Base-by-base conservation (phyloP, 2,888 invertebrate genomes). In the Eilema depressum region DNA sequence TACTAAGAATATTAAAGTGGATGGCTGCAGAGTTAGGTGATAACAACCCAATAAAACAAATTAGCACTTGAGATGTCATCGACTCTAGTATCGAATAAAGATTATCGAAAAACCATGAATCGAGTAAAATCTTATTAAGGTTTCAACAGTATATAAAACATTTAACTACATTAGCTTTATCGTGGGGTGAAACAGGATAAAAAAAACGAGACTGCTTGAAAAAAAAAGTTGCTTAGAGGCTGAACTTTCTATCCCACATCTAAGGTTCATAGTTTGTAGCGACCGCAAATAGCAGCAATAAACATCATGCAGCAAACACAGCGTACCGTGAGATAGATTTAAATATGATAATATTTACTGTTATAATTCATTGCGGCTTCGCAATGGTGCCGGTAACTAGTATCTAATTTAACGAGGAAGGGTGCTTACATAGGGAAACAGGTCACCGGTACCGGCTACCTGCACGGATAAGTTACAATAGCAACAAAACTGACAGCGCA, bases 31-130 rank as follows among this genome's bases (percentile, higher is more conserved):
- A 41, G 69, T 63, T 63, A 30, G 26, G 2, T 64, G 69, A 28
- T 41, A 60, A 41, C 5, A 4, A 63, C 28, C 59, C 41, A 60
- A 64, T 69, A 64, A 59, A 41, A 23, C 41, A 28, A 69, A 53
- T 60, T 47, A 64, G 65, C 30, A 60, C 63, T 57, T 63, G 28
- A 20, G 23, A 37, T 37, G 41, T 53, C 56, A 41, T 59, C 41
- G 57, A 28, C 63, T 28, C 47, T 28, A 25, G 28, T 47, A 28
- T n/a, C 10, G 41, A 60, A 47, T 30, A 53, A 28, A 17, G 30
- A 14, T 37, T 59, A 37, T 59, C 59, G 26, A 41, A 57, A 57
- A 57, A 66, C 53, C 56, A 56, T 56, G 65, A 66, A 23, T 56
- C 20, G 26, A 28, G 12, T 53, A 25, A 63, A 37, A 61, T 67